Conservation (phyloP, 1,140 invertebrate species). For the Oncopeltus fasciatus region DNA sequence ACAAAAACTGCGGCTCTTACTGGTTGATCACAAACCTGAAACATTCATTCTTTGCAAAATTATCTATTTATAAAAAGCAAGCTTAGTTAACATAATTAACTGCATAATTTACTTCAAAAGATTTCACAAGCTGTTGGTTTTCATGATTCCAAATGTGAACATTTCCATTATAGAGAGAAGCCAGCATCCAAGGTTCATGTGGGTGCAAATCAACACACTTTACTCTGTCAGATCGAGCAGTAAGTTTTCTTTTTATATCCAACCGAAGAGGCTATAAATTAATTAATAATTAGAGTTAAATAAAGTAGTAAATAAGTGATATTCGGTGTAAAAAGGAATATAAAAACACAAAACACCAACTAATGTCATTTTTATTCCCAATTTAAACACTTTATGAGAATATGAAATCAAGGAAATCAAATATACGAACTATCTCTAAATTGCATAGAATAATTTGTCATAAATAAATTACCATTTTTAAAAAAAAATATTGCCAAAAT, state of each 20-base stretch:
- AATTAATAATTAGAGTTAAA: too few relatives aligned
- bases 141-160: constrained; percentile 99
- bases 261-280: constrained; percentile 68
- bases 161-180: constrained; percentile 94
- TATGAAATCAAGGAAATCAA: too few relatives aligned
- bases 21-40: constrained; percentile 81
- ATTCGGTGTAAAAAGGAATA: too few relatives aligned
- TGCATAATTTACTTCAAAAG: constrained; percentile 53
- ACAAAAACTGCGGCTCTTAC: constrained; percentile 92
- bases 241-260: constrained; percentile 95
- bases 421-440: too few relatives aligned
- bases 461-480: too few relatives aligned
- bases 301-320: too few relatives aligned
- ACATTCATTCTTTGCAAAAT: constrained; percentile 7
- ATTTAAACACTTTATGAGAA: too few relatives aligned
- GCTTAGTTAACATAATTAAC: not conserved
- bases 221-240: constrained; percentile 91
- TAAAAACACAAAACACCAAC: too few relatives aligned
- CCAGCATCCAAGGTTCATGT: constrained; percentile 94
- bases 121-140: constrained; percentile 80
- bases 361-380: too few relatives aligned
- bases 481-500: too few relatives aligned
- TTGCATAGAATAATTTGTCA: too few relatives aligned
- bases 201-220: constrained; percentile 97
- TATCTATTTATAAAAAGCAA: not conserved